Evolutionary conservation across 53 echinoderm and acorn worm genomes (phyloP).

Genomic region (Apostichopus leukothele): DNA sequence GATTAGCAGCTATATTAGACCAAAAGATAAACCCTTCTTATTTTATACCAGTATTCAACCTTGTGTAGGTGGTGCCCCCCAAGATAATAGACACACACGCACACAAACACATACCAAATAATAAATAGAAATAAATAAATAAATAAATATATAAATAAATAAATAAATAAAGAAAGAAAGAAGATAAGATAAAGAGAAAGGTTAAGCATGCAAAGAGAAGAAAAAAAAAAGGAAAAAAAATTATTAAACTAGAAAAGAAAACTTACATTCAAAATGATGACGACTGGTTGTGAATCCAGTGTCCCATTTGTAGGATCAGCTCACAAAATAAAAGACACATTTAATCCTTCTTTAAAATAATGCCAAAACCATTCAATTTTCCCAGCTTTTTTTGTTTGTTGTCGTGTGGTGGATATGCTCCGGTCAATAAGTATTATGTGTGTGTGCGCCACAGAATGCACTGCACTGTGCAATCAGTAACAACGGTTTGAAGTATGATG

Average conservation of each 20-base stretch:
- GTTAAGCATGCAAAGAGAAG: background rate
- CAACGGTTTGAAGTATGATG: background rate
- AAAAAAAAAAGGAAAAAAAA: background rate
- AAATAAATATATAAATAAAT: background rate
- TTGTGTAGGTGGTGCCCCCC: background rate
- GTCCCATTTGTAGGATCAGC: slow-evolving; percentile 36
- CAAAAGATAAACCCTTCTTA: background rate
- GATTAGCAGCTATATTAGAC: background rate
- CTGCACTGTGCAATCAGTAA: slow-evolving; percentile 25
- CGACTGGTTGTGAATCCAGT: slow-evolving; percentile 39
- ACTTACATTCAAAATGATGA: slow-evolving; percentile 46
- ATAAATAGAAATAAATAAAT: background rate
- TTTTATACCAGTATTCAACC: too few species aligned
- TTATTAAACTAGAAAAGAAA: background rate
- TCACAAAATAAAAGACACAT: slow-evolving; percentile 26
- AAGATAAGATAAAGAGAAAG: too few species aligned
- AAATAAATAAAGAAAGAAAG: background rate
- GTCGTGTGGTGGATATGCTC: background rate
- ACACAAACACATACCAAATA: background rate
- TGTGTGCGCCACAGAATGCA: background rate
- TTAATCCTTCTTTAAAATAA: slow-evolving; percentile 33
- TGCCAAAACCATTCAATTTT: slow-evolving; percentile 6
- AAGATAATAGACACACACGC: background rate
- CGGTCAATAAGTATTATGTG: background rate
- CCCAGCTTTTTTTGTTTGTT: background rate